phyloP scores from a whole-genome alignment of 2,888 invertebrate genomes.

The Drosophila neoperkinsi region DNA sequence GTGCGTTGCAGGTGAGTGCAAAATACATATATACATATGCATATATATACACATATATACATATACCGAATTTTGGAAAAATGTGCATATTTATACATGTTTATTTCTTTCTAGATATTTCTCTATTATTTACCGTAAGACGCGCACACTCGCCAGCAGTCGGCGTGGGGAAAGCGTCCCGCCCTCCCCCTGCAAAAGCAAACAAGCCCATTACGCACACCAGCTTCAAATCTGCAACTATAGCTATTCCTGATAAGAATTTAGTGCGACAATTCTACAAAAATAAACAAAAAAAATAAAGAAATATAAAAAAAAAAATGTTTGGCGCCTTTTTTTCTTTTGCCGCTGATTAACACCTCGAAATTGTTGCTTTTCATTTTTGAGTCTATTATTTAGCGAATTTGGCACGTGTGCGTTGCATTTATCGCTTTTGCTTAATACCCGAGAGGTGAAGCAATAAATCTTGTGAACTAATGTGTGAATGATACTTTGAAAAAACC shows the following conservation, averaged over 20 bases:
- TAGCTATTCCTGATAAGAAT: slow-evolving; percentile 7
- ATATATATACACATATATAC: neutral
- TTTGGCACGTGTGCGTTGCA: slow-evolving; percentile 45
- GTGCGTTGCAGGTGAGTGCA: slow-evolving; percentile 17
- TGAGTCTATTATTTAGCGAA: slow-evolving; percentile 35
- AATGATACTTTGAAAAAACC: neutral
- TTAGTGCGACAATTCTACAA: neutral
- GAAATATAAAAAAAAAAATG: neutral
- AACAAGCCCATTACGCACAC: neutral
- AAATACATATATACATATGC: neutral
- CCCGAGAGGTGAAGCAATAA: neutral
- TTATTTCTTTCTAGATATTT: slow-evolving; percentile 61
- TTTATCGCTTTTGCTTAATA: neutral
- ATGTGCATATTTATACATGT: neutral
- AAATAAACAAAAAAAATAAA: neutral
- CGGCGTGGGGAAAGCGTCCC: neutral
- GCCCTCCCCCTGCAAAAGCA: neutral
- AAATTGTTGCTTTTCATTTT: slow-evolving; percentile 38
- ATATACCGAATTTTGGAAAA: neutral
- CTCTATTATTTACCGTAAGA: slow-evolving; percentile 16
- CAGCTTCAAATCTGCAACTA: slow-evolving; percentile 14
- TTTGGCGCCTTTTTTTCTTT: slow-evolving; percentile 17
- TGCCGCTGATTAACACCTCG: slow-evolving; percentile 62
- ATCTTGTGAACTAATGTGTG: slow-evolving; percentile 1
- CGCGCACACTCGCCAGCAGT: neutral